Conservation (phyloP, 2,113 vertebrate genomes). For the Bagarius yarrelli region DNA sequence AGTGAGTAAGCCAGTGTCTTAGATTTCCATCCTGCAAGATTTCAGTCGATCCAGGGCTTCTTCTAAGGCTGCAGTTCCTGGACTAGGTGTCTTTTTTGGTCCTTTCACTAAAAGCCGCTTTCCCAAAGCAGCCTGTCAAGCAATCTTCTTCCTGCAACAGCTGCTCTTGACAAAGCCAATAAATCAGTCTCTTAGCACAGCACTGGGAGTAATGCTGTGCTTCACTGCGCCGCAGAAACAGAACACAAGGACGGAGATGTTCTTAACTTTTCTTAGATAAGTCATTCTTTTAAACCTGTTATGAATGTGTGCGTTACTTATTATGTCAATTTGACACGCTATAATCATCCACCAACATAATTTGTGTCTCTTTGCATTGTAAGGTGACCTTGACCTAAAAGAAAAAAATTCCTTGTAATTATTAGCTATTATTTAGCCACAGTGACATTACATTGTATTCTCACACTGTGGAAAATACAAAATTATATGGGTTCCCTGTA, state of each 20-base stretch:
- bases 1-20: neutral
- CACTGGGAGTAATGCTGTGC: slow-evolving; percentile 1
- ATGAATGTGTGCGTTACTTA: neutral
- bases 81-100: neutral
- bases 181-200: slow-evolving; percentile 46
- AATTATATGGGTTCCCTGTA: neutral
- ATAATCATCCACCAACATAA: no score
- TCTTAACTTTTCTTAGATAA: neutral
- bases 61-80: neutral
- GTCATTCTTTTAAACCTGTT: no score
- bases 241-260: neutral
- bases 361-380: neutral
- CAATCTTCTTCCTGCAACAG: slow-evolving; percentile 49
- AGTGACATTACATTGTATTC: neutral
- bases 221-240: neutral
- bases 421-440: neutral
- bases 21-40: neutral
- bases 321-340: neutral
- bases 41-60: neutral
- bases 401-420: neutral
- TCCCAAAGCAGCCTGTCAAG: slow-evolving; percentile 32
- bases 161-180: slow-evolving; percentile 52
- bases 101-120: slow-evolving; percentile 19
- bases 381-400: neutral
- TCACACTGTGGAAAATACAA: neutral